Conservation (phyloP, 2,888 invertebrate genomes). For the Acronicta leporina region DNA sequence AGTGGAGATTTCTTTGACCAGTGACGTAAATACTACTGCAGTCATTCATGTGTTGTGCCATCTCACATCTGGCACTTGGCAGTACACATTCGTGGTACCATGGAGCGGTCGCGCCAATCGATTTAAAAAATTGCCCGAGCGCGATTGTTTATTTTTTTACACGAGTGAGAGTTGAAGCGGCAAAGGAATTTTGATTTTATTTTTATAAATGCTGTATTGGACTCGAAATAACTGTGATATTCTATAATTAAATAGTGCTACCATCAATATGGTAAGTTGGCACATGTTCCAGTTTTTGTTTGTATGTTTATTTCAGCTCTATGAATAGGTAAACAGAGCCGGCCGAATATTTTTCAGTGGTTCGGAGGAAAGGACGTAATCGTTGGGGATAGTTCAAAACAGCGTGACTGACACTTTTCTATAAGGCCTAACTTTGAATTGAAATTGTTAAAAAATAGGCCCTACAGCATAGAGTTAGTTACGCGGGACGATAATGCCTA, state of each 20-base stretch:
- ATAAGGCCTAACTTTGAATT: too few relatives aligned
- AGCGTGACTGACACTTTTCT: too few relatives aligned
- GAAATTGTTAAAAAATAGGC: too few relatives aligned
- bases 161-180: constrained; percentile 23
- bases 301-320: constrained; percentile 30
- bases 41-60: constrained; percentile 57
- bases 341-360: neutral
- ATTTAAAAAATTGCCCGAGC: constrained; percentile 33
- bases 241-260: constrained; percentile 36
- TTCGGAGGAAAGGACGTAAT: neutral
- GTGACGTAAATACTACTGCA: constrained; percentile 48
- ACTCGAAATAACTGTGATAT: constrained; percentile 20
- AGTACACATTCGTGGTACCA: constrained; percentile 50
- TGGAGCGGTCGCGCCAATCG: constrained; percentile 48
- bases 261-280: constrained; percentile 61
- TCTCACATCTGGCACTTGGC: constrained; percentile 54
- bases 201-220: constrained; percentile 14
- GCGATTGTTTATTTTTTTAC: constrained; percentile 30
- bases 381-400: too few relatives aligned
- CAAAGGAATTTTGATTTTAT: constrained; percentile 22
- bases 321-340: constrained; percentile 3
- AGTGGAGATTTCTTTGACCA: constrained; percentile 29
- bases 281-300: constrained; percentile 46
- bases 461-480: too few relatives aligned
- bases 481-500: too few relatives aligned